phyloP scores from a whole-genome alignment of 2,113 vertebrate genomes.

The Vicugna pacos region DNA sequence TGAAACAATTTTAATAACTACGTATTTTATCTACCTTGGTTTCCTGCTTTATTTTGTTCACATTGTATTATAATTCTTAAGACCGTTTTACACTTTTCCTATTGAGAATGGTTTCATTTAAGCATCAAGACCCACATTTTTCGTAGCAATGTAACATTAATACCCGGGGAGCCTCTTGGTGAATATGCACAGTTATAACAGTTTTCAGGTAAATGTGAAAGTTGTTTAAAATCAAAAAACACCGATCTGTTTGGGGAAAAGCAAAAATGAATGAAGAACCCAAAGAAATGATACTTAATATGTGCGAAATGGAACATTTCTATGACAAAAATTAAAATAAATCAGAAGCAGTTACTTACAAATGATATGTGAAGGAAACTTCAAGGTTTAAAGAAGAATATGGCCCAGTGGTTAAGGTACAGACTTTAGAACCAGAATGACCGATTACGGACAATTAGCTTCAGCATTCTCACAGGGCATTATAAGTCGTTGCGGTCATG shows the following conservation, averaged over 20 bases:
- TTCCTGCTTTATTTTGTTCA: neutral
- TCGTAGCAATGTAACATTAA: neutral
- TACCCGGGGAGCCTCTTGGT: neutral
- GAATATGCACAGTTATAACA: neutral
- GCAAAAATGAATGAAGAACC: neutral
- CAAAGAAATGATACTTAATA: neutral
- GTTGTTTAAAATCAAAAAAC: neutral
- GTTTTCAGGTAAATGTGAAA: neutral
- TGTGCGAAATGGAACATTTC: neutral
- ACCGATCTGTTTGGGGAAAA: neutral
- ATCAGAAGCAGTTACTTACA: neutral
- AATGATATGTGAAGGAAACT: neutral
- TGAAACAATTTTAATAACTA: neutral
- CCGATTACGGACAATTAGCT: neutral
- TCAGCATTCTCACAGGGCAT: neutral
- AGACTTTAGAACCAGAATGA: neutral
- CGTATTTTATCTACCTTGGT: neutral
- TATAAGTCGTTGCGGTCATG: neutral
- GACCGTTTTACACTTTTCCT: neutral
- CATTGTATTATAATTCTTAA: neutral
- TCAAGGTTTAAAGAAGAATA: neutral
- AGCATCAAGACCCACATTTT: neutral
- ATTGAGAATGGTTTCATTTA: neutral
- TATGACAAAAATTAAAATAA: neutral
- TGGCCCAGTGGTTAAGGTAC: neutral